Evolutionary conservation across 2,888 invertebrate genomes (phyloP).

Genomic region (Troides helena): DNA sequence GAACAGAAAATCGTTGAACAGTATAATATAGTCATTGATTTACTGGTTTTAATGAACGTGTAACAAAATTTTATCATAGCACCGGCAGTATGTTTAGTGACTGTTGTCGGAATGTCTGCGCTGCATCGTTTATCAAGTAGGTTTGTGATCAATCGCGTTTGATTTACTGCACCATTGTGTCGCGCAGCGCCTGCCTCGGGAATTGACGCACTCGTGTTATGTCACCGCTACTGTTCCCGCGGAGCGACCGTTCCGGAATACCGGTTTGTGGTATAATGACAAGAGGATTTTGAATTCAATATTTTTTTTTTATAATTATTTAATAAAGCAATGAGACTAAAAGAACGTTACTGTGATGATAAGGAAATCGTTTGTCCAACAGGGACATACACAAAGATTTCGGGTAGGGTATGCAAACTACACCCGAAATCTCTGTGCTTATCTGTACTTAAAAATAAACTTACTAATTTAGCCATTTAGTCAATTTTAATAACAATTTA

Average conservation of each 20-base stretch:
- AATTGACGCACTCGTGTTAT: conserved; percentile 17
- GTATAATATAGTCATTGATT: not conserved
- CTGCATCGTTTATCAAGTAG: conserved; percentile 41
- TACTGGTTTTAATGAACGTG: not conserved
- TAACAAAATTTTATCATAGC: conserved; percentile 7
- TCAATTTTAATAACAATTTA: too few species aligned
- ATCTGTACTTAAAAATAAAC: too few species aligned
- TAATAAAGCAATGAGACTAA: not conserved
- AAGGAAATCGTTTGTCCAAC: not conserved
- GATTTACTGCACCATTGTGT: conserved; percentile 39
- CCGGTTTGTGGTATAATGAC: not conserved
- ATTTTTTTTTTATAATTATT: not conserved
- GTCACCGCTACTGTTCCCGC: conserved; percentile 6
- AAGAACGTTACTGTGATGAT: not conserved
- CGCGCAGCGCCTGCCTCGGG: conserved; percentile 1
- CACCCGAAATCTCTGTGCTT: too few species aligned
- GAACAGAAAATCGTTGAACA: too few species aligned
- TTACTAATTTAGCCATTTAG: too few species aligned
- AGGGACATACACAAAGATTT: too few species aligned
- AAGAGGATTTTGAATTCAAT: not conserved
- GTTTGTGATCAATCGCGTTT: conserved; percentile 45
- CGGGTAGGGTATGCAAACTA: too few species aligned
- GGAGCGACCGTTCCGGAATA: not conserved
- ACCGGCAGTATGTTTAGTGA: conserved; percentile 11
- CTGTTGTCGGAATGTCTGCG: conserved; percentile 10